A percentile compares a stretch with the other conserved stretches of the same genome.
These are phyloP conservation scores for Bombylius major DNA, from an alignment of 2,888 invertebrate genomes.

Conservation along the genomic window DNA sequence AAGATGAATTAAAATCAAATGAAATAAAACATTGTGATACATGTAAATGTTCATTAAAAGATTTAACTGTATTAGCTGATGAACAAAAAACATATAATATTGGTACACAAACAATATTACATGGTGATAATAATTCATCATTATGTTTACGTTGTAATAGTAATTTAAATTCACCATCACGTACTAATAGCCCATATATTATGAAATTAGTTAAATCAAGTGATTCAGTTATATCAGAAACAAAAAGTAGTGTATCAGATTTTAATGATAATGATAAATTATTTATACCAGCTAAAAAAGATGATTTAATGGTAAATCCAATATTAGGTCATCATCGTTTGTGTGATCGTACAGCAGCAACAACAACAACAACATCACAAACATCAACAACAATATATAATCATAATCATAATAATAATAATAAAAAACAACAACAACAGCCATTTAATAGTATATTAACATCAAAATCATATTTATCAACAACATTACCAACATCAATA, in stretches of 20 bases:
- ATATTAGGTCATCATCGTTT: constrained; percentile 47
- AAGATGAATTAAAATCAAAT: constrained; percentile 70
- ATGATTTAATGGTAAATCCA: constrained; percentile 37
- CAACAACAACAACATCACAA: constrained; percentile 27
- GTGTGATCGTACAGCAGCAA: constrained; percentile 38
- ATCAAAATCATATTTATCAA: constrained; percentile 12
- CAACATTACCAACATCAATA: constrained; percentile 13
- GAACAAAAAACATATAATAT: constrained; percentile 46
- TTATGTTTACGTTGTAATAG: constrained; percentile 51
- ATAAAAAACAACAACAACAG: constrained; percentile 3
- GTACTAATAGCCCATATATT: constrained; percentile 35
- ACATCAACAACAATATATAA: constrained; percentile 26
- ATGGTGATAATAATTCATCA: constrained; percentile 38
- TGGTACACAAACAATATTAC: constrained; percentile 48
- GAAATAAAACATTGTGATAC: constrained; percentile 72
- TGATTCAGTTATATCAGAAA: constrained; percentile 36
- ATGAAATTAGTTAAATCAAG: constrained; percentile 37
- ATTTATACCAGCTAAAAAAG: constrained; percentile 34
- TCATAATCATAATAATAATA: constrained; percentile 31
- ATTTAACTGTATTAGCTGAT: constrained; percentile 41
- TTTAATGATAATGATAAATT: constrained; percentile 32
- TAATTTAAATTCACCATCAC: constrained; percentile 38
- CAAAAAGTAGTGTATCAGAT: constrained; percentile 36
- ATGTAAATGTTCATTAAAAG: constrained; percentile 53
- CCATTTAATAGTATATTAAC: not conserved